Evolutionary conservation across 1,140 invertebrate genomes (phyloP), one percentile per base, ranked within the genome.

Genomic region (Steinernema feltiae): DNA sequence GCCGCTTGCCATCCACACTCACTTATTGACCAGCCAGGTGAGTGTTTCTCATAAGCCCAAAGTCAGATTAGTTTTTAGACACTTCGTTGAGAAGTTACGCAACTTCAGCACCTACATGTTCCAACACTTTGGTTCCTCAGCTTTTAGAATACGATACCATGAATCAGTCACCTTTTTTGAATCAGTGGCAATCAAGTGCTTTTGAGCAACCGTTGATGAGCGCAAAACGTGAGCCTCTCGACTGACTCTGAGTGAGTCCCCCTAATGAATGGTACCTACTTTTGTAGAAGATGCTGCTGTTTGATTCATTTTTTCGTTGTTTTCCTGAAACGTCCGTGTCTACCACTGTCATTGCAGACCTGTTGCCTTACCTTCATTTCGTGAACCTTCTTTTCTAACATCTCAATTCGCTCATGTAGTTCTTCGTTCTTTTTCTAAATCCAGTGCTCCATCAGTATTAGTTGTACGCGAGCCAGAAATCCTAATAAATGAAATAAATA

Each of bases 361-460:
- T 30, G 71, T 24, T n/a, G 30, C 17, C 32, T 73, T 29, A 73
- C 72, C 1, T 73, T 21, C 72, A 71, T 24, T 17, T 73, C 12
- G 15, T 72, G n/a, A 29, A 31, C 12, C 32, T 75, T 1, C n/a
- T 30, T 31, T 17, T 75, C 21, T 29, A 76, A 48, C 32, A 80
- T 48, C 32, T 72, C 30, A n/a, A 80, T 76, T 48, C 32, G 75
- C 1, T 32, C 30, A 27, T 74, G 46, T 30, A 71, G 74, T 24
- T 80, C 30, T 24, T 73, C 78, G 18, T 80, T 69, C 31, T 80
- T 73, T 18, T 53, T 74, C 78, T 80, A 24, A 32, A 79, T 41
- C 27, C 21, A 41, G 35, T 41, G 7, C 35, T 48, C 71, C 18
- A 73, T 73, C 53, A 63, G 53, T 63, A 63, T 63, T 63, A 73